Evolutionary conservation across 2,113 vertebrate species (phyloP).

Genomic region (Tupaia tana): DNA sequence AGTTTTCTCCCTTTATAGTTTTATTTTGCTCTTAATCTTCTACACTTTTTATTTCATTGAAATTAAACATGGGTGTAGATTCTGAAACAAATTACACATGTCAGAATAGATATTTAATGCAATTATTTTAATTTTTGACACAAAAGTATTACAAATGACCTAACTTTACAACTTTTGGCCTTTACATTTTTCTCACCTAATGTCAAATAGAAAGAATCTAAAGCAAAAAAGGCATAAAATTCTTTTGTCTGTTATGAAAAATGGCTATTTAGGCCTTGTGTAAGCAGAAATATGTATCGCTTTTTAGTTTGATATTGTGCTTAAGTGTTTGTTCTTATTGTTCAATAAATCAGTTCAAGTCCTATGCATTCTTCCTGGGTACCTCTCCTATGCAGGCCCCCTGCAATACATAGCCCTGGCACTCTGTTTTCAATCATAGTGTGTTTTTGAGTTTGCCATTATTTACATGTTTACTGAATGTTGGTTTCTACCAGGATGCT

Average conservation of each 20-base stretch:
- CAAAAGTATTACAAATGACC: not conserved
- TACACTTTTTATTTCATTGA: not conserved
- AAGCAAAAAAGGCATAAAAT: not conserved
- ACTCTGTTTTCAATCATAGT: not conserved
- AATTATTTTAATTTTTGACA: slow-evolving; percentile 27
- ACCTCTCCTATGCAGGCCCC: accelerated
- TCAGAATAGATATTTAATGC: not conserved
- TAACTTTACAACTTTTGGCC: not conserved
- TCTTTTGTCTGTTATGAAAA: slow-evolving; percentile 8
- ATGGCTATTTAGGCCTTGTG: not conserved
- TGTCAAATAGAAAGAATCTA: not conserved
- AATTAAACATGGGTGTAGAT: not conserved
- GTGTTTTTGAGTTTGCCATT: not conserved
- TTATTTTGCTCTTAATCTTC: not conserved
- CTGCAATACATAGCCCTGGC: accelerated
- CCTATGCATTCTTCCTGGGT: not conserved
- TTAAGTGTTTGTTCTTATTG: not conserved
- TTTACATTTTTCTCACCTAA: not conserved
- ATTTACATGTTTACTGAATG: not conserved
- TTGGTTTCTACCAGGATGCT: not conserved
- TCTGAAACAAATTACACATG: not conserved
- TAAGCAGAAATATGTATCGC: not conserved
- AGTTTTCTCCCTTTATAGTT: not conserved
- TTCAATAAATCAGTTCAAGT: no score
- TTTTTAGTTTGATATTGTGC: not conserved